Evolutionary conservation across 35 echinoderm and acorn worm genomes (phyloP), one percentile per base, ranked within the genome.

Genomic region (Heliocidaris tuberculata): DNA sequence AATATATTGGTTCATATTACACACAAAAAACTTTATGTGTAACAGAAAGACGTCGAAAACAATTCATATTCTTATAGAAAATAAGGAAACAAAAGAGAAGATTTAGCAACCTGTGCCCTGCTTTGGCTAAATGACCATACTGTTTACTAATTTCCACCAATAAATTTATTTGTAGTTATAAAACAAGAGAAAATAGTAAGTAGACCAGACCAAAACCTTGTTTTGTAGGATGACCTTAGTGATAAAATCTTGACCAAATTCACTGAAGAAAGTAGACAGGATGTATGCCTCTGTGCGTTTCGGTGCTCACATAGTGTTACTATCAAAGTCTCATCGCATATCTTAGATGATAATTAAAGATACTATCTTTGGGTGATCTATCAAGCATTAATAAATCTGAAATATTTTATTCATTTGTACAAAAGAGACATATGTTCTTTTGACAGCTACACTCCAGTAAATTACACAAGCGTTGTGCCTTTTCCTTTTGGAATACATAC

Each of bases 321-420:
- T 78, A 78, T 78, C 65, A 78, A 78, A 78, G 21, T 78, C 65
- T n/a, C 65, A 78, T 78, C 65, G 65, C 65, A 78, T 78, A n/a
- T 27, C 27, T n/a, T 78, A 27, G 21, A 17, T 3, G 21, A 8
- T 27, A 27, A 24, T 78, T 78, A 7, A n/a, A 78, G 65, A 78
- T 78, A 78, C 65, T 21, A 78, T 78, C 65, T 78, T 78, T 78
- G 27, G 65, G 65, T 78, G 65, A 78, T 78, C 65, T 78, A 19
- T 78, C 65, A 78, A 19, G 65, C 21, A 78, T 78, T 78, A 78
- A 78, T 5, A 78, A 12, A 60, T 60, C 11, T 12, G 19, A n/a
- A 78, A 78, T 27, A 7, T 78, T 78, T 78, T 7, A n/a, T 78
- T 78, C 7, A n/a, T 78, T 78, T 78, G 21, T 24, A 78, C 27